Evolutionary conservation across 1,140 invertebrate species (phyloP), one percentile per base, ranked within the genome.

Genomic region (Macrobrachium nipponense): DNA sequence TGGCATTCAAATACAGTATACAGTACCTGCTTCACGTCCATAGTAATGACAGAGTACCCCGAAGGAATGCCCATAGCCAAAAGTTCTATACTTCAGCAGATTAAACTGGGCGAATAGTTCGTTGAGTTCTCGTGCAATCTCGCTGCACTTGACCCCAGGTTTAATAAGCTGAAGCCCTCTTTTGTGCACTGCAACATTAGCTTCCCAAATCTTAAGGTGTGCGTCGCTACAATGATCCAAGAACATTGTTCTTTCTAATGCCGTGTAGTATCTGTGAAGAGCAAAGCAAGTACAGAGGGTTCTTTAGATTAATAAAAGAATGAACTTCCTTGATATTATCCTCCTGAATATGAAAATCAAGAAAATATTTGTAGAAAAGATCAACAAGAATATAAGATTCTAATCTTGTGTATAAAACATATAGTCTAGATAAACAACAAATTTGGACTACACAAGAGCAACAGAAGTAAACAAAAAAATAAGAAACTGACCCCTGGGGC

Each of bases 31-130:
- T 51, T 87, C 86, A 5, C 86, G 58, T 11, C 86, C 86, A 36
- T 87, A 87, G 60, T 87, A 87, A 44, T 82, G 79, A n/a, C 58
- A 59, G 27, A 87, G 44, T 17, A 78, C 61, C 2, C 86, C 86
- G 72, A 87, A 87, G 70, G 86, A 81, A 62, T 87, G 86, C 0
- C 86, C 86, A 27, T 87, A 87, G 12, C 86, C 86, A 44, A 87
- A 87, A 44, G 58, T 81, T 23, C 86, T 51, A 70, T 87, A 81
- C 59, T 87, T 76, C 8, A 87, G 68, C 5, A 81, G 64, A 5
- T 62, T 79, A 43, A 76, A 77, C 77, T 87, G 60, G 18, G 80
- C 60, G 27, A 60, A 87, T 12, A 87, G 11, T n/a, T 87, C 79
- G 36, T 87, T 87, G 58, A 87, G 79, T 64, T 87, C 79, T 20